Evolutionary conservation across 23 tunicate genomes (phyloP).

Genomic region (Clavelina lepadiformis): DNA sequence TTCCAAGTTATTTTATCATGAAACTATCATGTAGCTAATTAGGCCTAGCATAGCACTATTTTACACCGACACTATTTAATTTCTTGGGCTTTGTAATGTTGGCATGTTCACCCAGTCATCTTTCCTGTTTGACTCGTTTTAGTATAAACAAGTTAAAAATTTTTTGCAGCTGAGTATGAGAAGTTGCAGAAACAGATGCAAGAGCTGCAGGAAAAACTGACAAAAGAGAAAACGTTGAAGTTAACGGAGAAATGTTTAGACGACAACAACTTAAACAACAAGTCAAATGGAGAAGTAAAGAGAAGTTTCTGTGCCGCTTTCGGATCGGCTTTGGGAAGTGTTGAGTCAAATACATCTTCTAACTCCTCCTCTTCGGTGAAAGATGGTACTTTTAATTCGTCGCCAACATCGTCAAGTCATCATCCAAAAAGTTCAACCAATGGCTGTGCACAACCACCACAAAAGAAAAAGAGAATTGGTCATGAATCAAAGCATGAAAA

Average conservation of each 20-base stretch:
- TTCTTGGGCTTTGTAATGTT: not conserved
- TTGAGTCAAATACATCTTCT: not conserved
- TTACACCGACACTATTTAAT: not conserved
- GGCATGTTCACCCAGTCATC: not conserved
- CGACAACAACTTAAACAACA: not conserved
- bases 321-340: slow-evolving; percentile 1
- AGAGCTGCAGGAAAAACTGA: slow-evolving; percentile 62
- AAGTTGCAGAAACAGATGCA: slow-evolving; percentile 60
- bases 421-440: not conserved
- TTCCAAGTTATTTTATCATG: no score
- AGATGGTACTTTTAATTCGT: no score
- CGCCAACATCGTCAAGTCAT: not conserved
- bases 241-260: not conserved
- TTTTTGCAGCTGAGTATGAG: slow-evolving; percentile 50
- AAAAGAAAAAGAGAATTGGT: slow-evolving; percentile 52
- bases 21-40: no score
- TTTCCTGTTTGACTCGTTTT: not conserved
- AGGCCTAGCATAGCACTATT: no score
- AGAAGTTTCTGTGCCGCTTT: slow-evolving; percentile 48
- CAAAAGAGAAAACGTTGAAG: no score
- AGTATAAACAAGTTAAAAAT: not conserved
- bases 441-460: slow-evolving; percentile 34
- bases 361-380: no score
- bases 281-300: slow-evolving; percentile 9
- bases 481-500: slow-evolving; percentile 9